A percentile compares a stretch with the other conserved stretches of the same genome.
These are phyloP conservation scores for Ceyx margarethae DNA, from an alignment of 2,113 vertebrate species.

Conservation along the genomic window DNA sequence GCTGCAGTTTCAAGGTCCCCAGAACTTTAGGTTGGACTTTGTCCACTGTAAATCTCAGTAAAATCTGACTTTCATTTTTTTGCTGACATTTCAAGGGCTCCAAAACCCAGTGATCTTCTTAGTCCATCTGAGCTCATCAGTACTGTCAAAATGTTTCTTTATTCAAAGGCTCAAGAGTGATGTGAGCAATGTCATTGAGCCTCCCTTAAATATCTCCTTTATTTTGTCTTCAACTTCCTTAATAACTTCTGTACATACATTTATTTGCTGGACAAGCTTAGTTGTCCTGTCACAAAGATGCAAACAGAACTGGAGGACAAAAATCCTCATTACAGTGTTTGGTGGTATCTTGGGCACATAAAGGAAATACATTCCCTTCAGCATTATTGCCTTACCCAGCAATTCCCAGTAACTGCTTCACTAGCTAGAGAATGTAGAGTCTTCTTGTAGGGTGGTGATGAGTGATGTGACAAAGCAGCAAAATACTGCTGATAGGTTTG, in stretches of 20 bases:
- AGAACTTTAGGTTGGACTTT: neutral
- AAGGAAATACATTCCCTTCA: neutral
- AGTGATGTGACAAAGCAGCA: neutral
- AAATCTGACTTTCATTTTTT: neutral
- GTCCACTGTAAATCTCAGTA: neutral
- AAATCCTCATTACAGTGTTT: neutral
- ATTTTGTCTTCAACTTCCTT: neutral
- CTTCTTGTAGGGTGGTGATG: neutral
- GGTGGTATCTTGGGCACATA: neutral
- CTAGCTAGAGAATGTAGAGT: neutral
- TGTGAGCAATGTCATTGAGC: neutral
- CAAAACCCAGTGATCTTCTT: neutral
- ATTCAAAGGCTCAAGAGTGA: neutral
- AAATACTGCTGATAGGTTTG: neutral
- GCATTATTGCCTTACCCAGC: neutral
- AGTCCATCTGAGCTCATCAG: neutral
- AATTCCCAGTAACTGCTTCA: neutral
- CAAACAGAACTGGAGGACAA: neutral
- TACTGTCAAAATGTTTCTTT: neutral
- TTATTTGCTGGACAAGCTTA: neutral
- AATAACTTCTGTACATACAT: neutral
- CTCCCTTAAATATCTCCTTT: neutral
- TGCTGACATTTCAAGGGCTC: conserved; percentile 23
- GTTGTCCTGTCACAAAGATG: neutral
- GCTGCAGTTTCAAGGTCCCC: neutral